phyloP scores from a whole-genome alignment of 2,797 vertebrate species.

The Scarus forsteni region DNA sequence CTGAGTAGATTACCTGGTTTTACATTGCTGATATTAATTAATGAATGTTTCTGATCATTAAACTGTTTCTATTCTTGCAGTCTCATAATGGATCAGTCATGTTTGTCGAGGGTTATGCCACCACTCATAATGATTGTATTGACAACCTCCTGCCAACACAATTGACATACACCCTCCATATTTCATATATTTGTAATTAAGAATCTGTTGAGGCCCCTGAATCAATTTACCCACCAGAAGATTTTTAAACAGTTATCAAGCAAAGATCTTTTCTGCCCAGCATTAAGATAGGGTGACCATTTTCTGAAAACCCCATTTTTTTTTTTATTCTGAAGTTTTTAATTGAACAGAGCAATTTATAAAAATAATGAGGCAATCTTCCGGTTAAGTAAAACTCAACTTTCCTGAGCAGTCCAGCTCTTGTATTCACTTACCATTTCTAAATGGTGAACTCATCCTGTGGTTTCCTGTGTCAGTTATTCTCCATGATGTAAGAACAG shows the following conservation, averaged over 20 bases:
- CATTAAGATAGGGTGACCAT: not conserved
- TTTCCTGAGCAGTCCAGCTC: no score
- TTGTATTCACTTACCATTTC: no score
- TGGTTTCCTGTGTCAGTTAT: no score
- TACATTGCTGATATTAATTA: conserved; percentile 5
- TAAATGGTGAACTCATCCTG: no score
- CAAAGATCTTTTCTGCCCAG: not conserved
- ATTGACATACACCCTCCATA: not conserved
- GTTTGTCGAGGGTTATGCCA: not conserved
- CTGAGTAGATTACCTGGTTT: not conserved
- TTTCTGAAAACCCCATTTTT: no score
- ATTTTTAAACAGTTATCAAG: conserved; percentile 15
- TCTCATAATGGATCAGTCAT: conserved; percentile 3
- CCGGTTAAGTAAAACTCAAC: no score
- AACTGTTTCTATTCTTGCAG: not conserved
- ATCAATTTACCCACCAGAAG: not conserved
- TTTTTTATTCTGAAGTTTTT: no score
- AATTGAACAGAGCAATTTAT: no score
- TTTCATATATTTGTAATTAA: not conserved
- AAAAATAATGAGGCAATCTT: no score
- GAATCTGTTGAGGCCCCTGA: not conserved
- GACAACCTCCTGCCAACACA: not conserved
- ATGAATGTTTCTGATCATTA: not conserved
- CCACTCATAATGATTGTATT: not conserved
- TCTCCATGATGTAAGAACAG: no score